These are phyloP conservation scores for Dysmachus trigonus DNA, from an alignment of 2,888 invertebrate species.

Conservation along the genomic window DNA sequence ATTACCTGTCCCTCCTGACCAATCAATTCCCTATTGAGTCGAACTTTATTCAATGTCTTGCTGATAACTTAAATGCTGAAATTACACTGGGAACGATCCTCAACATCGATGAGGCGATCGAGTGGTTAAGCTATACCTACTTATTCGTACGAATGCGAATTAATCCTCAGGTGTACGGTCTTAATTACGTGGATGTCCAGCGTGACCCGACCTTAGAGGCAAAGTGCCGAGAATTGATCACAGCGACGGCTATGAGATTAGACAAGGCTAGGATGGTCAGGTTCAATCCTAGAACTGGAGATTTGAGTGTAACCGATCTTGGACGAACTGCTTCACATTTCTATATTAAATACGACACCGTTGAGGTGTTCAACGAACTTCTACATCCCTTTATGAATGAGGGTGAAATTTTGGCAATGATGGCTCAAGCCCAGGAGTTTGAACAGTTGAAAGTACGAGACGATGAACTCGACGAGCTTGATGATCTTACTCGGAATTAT, in stretches of 20 bases:
- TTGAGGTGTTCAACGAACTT: slow-evolving; percentile 89
- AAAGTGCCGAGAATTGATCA: slow-evolving; percentile 81
- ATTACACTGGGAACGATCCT: slow-evolving; percentile 95
- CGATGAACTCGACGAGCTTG: slow-evolving; percentile 92
- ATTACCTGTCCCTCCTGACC: slow-evolving; percentile 92
- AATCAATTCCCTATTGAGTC: slow-evolving; percentile 99
- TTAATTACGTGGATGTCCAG: slow-evolving; percentile 70
- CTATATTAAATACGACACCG: slow-evolving; percentile 96
- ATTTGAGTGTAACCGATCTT: slow-evolving; percentile 81
- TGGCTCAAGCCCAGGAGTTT: slow-evolving; percentile 94
- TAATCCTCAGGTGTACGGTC: slow-evolving; percentile 83
- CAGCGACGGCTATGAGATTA: slow-evolving; percentile 81
- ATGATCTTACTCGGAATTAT: slow-evolving; percentile 75
- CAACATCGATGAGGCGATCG: slow-evolving; percentile 93
- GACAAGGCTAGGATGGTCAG: slow-evolving; percentile 96
- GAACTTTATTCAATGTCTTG: slow-evolving; percentile 89
- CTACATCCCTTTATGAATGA: slow-evolving; percentile 85
- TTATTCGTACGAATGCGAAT: slow-evolving; percentile 91
- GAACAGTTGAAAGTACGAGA: slow-evolving; percentile 95
- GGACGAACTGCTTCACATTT: slow-evolving; percentile 97
- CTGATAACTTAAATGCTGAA: slow-evolving; percentile 99
- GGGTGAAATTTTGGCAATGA: slow-evolving; percentile 85
- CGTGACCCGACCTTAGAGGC: slow-evolving; percentile 83
- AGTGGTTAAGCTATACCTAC: slow-evolving; percentile 98
- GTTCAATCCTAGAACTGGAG: slow-evolving; percentile 85